phyloP scores from a whole-genome alignment of 2,113 vertebrate genomes.

The Mesocricetus auratus region DNA sequence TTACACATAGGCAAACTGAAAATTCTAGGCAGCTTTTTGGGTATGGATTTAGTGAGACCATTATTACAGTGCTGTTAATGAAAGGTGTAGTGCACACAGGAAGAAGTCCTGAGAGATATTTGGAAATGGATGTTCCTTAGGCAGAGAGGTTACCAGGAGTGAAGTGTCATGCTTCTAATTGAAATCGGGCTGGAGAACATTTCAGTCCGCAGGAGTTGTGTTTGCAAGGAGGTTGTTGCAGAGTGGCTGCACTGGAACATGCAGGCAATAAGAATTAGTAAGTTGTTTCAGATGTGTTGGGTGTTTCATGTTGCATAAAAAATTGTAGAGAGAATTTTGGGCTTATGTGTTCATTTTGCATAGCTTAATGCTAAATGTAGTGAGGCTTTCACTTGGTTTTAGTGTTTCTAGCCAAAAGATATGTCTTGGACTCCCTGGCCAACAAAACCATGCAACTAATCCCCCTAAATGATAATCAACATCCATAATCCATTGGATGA shows the following conservation, averaged over 20 bases:
- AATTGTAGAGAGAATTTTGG: constrained; percentile 3
- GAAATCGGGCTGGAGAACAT: constrained; percentile 18
- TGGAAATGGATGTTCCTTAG: not conserved
- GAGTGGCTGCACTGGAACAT: not conserved
- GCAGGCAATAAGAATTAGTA: not conserved
- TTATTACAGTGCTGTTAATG: not conserved
- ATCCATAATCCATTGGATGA: not conserved
- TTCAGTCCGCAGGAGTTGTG: constrained; percentile 13
- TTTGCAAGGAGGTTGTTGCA: not conserved
- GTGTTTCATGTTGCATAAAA: not conserved
- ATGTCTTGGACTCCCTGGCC: not conserved
- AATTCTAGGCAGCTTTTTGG: not conserved
- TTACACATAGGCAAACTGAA: not conserved
- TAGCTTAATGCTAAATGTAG: not conserved
- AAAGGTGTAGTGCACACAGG: not conserved
- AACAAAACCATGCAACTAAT: not conserved
- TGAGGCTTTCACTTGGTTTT: not conserved
- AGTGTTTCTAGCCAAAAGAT: not conserved
- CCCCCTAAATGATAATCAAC: not conserved
- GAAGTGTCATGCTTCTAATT: constrained; percentile 1
- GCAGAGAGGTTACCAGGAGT: not conserved
- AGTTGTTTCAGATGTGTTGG: constrained; percentile 22
- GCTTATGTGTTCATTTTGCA: not conserved
- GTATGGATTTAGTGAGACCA: not conserved
- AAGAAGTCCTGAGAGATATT: not conserved